A percentile compares a stretch with the other conserved stretches of the same genome.
These are phyloP conservation scores for Dissostichus mawsoni DNA, from an alignment of 2,113 vertebrate species.

Conservation along the genomic window DNA sequence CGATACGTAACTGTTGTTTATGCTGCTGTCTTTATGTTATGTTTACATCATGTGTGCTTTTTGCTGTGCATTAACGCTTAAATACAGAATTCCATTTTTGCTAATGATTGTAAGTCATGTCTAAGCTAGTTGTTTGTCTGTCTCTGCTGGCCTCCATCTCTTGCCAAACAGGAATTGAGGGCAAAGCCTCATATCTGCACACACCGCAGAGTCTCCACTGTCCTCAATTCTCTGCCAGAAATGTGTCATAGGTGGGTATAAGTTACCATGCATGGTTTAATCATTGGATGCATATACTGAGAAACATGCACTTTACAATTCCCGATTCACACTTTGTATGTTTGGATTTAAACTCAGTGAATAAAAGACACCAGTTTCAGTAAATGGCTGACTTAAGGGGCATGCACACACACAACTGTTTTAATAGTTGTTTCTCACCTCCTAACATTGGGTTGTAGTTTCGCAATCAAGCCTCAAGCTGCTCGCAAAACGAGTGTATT, in stretches of 20 bases:
- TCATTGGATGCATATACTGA: neutral
- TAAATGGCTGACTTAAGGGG: constrained; percentile 45
- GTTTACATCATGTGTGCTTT: constrained; percentile 21
- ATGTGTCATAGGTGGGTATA: constrained; percentile 68
- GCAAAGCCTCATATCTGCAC: constrained; percentile 60
- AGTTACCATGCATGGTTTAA: constrained; percentile 49
- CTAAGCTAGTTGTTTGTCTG: constrained; percentile 57
- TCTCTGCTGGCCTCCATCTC: constrained; percentile 57
- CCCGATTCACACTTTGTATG: neutral
- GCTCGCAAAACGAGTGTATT: constrained; percentile 34
- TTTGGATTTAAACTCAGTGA: constrained; percentile 20
- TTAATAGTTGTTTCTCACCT: constrained; percentile 41
- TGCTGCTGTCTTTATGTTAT: constrained; percentile 4
- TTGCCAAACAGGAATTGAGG: constrained; percentile 58
- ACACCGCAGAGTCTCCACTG: constrained; percentile 40
- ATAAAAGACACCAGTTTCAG: constrained; percentile 48
- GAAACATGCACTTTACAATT: constrained; percentile 6
- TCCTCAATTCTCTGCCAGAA: constrained; percentile 53
- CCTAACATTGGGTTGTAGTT: constrained; percentile 58
- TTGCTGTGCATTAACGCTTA: constrained; percentile 19
- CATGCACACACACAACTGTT: constrained; percentile 6
- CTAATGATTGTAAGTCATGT: constrained; percentile 22
- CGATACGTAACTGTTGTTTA: no score
- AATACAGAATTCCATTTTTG: constrained; percentile 16
- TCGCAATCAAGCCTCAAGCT: constrained; percentile 51